Percentiles rank a stretch among this genome's conserved stretches.
phyloP scores from a whole-genome alignment of 2,888 invertebrate genomes.

The Stenchaetothrips biformis region DNA sequence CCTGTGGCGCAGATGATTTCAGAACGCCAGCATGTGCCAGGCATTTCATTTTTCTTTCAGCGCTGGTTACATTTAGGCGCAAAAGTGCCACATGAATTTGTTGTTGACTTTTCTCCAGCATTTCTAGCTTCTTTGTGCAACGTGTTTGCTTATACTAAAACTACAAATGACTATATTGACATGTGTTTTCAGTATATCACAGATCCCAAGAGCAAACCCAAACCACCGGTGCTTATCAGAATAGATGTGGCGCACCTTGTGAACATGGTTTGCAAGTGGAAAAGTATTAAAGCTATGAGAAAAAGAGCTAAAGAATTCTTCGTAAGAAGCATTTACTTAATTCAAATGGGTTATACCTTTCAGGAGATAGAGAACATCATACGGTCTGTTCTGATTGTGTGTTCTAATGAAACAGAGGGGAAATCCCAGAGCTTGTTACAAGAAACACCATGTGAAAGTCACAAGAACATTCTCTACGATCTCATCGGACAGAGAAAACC shows the following conservation, averaged over 20 bases:
- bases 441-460: too few species aligned
- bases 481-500: too few species aligned
- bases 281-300: constrained; percentile 28
- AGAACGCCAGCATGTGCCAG: constrained; percentile 32
- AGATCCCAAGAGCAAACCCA: not conserved
- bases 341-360: too few species aligned
- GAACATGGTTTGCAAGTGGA: constrained; percentile 30
- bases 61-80: constrained; percentile 31
- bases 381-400: too few species aligned
- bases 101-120: constrained; percentile 31
- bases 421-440: too few species aligned
- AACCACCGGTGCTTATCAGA: constrained; percentile 27
- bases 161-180: constrained; percentile 28
- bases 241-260: constrained; percentile 33
- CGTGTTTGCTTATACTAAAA: constrained; percentile 31
- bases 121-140: too few species aligned
- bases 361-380: too few species aligned
- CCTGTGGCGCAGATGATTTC: constrained; percentile 34
- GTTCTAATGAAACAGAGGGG: too few species aligned
- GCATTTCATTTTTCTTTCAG: constrained; percentile 31
- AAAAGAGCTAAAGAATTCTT: constrained; percentile 30
- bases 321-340: too few species aligned
- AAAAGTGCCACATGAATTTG: constrained; percentile 30
- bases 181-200: constrained; percentile 30
- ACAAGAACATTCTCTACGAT: too few species aligned